Base-by-base conservation (phyloP, 2,888 invertebrate species). In the Drosophila picticornis region DNA sequence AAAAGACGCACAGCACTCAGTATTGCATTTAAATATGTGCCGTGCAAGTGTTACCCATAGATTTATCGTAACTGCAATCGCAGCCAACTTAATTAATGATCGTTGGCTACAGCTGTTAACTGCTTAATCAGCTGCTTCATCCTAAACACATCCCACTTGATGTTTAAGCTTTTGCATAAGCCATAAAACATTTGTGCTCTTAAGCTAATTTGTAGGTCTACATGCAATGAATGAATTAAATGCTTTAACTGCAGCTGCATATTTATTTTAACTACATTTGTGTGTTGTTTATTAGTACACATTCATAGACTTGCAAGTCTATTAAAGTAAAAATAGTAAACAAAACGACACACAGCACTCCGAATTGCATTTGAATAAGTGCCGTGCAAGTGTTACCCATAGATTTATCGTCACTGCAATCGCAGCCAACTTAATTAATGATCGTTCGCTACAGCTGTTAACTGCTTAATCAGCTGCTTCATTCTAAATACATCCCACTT, bases 141-240 rank as follows among this genome's bases (percentile, higher is more conserved):
- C 7, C 16, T 32, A 46, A 52, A 16, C 38, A 52, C n/a, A 52
- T n/a, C 19, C 16, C 19, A 46, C 29, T 58, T 25, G 43, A 13
- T 16, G 25, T 13, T 55, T 32, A 46, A 64, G 72, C 64, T 55
- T 53, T 43, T 65, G 48, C 50, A 29, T 55, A 38, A 38, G 50
- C 38, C 40, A 56, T 43, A 56, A 56, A 40, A 4, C 56, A 38
- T 56, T 13, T 46, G 10, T 67, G 62, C 56, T 66, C 55, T 51
- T 57, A 16, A 74, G 74, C 74, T 78, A 74, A 78, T 77, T 79
- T 46, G 57, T 57, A 65, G 46, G 25, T 58, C 56, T 31, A 72
- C 75, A 75, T 77, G 66, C n/a, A n/a, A n/a, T n/a, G n/a, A n/a
- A n/a, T n/a, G n/a, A n/a, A n/a, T n/a, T n/a, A n/a, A n/a, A n/a